Percentiles rank a stretch among this genome's conserved stretches.
Conservation (phyloP, 2,888 invertebrate genomes). For the Pachydiplax longipennis region DNA sequence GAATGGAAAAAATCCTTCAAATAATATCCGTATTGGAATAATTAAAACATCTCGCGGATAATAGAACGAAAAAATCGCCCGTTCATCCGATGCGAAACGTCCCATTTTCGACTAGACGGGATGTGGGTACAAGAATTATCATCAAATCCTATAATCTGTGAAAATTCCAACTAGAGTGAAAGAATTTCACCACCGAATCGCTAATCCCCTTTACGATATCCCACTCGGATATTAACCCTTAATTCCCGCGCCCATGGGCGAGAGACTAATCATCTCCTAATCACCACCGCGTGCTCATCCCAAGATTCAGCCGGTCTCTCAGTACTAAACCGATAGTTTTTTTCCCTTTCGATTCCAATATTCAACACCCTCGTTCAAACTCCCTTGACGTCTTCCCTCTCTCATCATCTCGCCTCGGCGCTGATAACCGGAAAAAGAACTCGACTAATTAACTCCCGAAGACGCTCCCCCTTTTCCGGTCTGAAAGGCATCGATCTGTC, state of each 20-base stretch:
- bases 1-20: no score
- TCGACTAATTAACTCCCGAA: neutral
- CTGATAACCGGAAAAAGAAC: neutral
- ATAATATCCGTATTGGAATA: no score
- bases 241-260: neutral
- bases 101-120: no score
- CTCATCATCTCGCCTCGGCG: neutral
- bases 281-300: neutral
- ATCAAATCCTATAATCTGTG: no score
- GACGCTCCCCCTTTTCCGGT: neutral
- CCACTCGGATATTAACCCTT: no score
- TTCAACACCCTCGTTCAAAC: neutral
- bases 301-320: neutral
- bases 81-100: no score
- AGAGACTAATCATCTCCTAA: neutral
- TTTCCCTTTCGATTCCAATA: neutral
- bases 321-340: neutral
- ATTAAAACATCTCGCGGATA: no score
- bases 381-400: neutral
- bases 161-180: no score
- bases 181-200: no score
- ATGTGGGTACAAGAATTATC: no score
- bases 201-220: no score
- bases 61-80: no score
- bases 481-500: neutral